These are phyloP conservation scores for Tylochromis polylepis DNA, from an alignment of 2,113 vertebrate genomes.

Conservation along the genomic window DNA sequence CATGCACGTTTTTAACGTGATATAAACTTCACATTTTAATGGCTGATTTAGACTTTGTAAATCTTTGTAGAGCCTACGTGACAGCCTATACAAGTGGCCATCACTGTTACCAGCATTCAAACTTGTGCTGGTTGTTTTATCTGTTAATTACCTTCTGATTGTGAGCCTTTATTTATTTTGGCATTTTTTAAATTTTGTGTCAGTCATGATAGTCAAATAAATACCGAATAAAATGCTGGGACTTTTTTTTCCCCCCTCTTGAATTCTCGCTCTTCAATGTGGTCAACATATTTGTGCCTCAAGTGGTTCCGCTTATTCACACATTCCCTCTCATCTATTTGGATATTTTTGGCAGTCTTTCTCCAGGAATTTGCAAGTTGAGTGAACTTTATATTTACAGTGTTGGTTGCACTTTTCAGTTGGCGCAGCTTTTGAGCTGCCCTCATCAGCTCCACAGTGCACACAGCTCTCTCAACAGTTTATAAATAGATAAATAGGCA, in stretches of 20 bases:
- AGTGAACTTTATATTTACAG: neutral
- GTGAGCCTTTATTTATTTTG: neutral
- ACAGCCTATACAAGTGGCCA: neutral
- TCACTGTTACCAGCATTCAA: neutral
- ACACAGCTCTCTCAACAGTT: neutral
- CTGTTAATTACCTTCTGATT: neutral
- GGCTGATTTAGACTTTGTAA: neutral
- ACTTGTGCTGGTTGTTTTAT: neutral
- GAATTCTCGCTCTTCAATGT: rapidly evolving
- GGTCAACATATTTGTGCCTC: neutral
- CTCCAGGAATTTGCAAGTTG: neutral
- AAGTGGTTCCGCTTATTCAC: rapidly evolving
- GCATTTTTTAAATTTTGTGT: neutral
- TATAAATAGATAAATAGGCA: too few relatives aligned
- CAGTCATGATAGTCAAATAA: neutral
- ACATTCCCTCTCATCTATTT: neutral
- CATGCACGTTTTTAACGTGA: neutral
- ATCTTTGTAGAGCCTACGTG: neutral
- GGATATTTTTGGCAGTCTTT: neutral
- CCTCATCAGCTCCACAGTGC: neutral
- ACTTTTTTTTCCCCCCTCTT: neutral
- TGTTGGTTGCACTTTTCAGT: neutral
- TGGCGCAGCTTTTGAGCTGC: neutral
- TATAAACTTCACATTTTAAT: neutral
- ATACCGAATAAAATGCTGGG: neutral